Conservation (phyloP, 2,888 invertebrate species). For the Eristalinus aeneus region DNA sequence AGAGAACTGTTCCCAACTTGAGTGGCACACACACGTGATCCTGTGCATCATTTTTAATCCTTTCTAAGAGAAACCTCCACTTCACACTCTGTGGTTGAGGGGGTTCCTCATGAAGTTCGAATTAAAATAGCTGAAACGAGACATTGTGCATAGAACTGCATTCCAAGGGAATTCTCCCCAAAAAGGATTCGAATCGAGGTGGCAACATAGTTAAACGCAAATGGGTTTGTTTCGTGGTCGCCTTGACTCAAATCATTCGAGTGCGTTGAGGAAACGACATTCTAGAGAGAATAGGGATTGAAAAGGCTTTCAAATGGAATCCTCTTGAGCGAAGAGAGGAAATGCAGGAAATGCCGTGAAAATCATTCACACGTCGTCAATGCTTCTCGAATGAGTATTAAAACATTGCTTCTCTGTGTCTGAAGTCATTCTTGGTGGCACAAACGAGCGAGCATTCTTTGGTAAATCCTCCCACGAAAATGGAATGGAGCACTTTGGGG, state of each 20-base stretch:
- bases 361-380: too few relatives aligned
- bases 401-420: too few relatives aligned
- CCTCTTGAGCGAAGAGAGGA: not conserved
- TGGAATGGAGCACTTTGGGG: too few relatives aligned
- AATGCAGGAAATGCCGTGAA: too few relatives aligned
- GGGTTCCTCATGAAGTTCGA: conserved; percentile 44
- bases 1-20: conserved; percentile 22
- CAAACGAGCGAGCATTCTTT: too few relatives aligned
- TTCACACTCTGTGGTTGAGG: not conserved
- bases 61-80: conserved; percentile 51
- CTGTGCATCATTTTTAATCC: conserved; percentile 55
- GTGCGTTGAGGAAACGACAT: too few relatives aligned
- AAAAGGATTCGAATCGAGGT: conserved; percentile 2
- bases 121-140: conserved; percentile 52
- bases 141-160: conserved; percentile 41
- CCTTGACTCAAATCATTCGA: not conserved
- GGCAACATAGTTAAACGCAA: conserved; percentile 15
- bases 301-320: not conserved
- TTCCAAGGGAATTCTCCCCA: conserved; percentile 49
- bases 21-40: not conserved
- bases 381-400: too few relatives aligned
- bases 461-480: too few relatives aligned
- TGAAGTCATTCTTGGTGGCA: too few relatives aligned
- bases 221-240: not conserved
- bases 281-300: not conserved